These are phyloP conservation scores for Octopus sinensis DNA, from an alignment of 1,140 invertebrate species.

Conservation along the genomic window DNA sequence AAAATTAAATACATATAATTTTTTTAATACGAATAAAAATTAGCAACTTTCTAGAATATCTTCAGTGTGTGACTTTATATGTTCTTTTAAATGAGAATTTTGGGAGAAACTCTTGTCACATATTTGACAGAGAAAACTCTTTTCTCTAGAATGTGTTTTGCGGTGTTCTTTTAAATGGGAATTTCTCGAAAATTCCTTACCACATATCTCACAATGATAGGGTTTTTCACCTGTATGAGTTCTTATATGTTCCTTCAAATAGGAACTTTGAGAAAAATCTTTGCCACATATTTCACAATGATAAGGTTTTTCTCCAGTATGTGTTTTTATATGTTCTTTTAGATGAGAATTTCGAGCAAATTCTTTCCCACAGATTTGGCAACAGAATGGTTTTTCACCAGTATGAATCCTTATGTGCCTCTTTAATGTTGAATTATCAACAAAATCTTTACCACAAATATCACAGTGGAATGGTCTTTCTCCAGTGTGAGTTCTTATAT, in stretches of 20 bases:
- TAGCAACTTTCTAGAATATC: slow-evolving; percentile 28
- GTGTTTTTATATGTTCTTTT: slow-evolving; percentile 25
- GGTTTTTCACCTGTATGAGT: slow-evolving; percentile 18
- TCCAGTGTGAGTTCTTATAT: background rate
- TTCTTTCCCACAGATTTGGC: background rate
- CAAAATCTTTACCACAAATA: background rate
- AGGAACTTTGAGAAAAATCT: slow-evolving; percentile 16
- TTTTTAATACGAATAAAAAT: slow-evolving; percentile 73
- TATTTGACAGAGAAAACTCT: slow-evolving; percentile 16
- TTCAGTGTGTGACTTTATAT: slow-evolving; percentile 22
- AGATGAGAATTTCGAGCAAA: background rate
- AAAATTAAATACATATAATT: slow-evolving; percentile 77
- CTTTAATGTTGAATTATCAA: background rate
- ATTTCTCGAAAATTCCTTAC: too few relatives aligned
- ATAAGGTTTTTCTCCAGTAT: slow-evolving; percentile 27
- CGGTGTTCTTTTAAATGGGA: too few relatives aligned
- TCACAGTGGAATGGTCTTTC: background rate
- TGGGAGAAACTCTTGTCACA: slow-evolving; percentile 21
- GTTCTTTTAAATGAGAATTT: slow-evolving; percentile 13
- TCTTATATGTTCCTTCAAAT: slow-evolving; percentile 26
- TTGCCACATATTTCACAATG: slow-evolving; percentile 29
- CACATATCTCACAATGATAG: too few relatives aligned
- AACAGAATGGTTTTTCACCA: background rate
- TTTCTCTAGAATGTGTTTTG: too few relatives aligned
- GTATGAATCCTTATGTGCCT: background rate